phyloP scores from a whole-genome alignment of 2,113 vertebrate genomes.

The Holacanthus passer region DNA sequence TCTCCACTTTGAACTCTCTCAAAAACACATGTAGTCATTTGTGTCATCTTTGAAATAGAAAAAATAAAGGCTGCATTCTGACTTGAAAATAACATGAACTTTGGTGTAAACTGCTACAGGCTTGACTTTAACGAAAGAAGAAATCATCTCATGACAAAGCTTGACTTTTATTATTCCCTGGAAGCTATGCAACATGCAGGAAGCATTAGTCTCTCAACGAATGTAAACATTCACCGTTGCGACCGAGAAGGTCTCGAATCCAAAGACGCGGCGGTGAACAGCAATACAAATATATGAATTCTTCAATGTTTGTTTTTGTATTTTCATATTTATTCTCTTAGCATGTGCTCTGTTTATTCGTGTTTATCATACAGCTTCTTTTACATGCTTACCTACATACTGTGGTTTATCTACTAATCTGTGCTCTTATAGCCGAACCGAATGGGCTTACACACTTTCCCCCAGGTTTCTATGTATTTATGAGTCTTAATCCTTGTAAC shows the following conservation, averaged over 20 bases:
- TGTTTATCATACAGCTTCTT: conserved; percentile 63
- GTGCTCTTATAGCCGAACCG: conserved; percentile 31
- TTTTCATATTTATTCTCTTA: conserved; percentile 75
- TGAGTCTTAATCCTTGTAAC: conserved; percentile 73
- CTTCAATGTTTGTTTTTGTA: conserved; percentile 60
- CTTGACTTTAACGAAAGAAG: conserved; percentile 32
- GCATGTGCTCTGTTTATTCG: conserved; percentile 77
- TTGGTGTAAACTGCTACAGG: conserved; percentile 13
- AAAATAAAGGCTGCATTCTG: conserved; percentile 11
- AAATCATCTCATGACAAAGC: conserved; percentile 69
- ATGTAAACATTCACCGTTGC: conserved; percentile 59
- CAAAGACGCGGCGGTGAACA: conserved; percentile 64
- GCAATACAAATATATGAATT: conserved; percentile 69
- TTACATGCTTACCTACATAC: conserved; percentile 42
- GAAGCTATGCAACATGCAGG: conserved; percentile 66
- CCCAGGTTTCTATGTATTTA: conserved; percentile 72
- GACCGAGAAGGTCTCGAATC: conserved; percentile 38
- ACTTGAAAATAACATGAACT: conserved; percentile 27
- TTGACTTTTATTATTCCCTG: conserved; percentile 57
- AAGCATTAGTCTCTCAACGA: conserved; percentile 52
- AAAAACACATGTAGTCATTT: no score
- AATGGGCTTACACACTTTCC: conserved; percentile 11
- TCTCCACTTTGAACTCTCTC: no score
- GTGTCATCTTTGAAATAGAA: neutral
- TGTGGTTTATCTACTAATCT: conserved; percentile 50